Evolutionary conservation across 2,113 vertebrate genomes (phyloP).

Genomic region (Eudorcas thomsonii): DNA sequence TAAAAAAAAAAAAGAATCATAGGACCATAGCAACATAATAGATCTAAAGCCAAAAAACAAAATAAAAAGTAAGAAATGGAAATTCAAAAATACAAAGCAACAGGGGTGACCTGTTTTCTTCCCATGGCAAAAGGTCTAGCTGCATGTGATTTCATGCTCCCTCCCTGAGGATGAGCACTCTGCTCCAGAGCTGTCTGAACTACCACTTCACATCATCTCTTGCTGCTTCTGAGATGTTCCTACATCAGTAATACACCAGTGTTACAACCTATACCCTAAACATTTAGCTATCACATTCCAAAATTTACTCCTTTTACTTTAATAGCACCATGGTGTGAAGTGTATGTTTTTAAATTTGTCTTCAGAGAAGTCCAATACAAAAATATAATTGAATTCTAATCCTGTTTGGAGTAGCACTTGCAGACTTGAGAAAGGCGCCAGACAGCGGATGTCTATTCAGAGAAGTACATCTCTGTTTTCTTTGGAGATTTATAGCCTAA

Average conservation of each 20-base stretch:
- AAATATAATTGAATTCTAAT: background rate
- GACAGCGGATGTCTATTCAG: background rate
- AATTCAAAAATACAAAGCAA: background rate
- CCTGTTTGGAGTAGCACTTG: background rate
- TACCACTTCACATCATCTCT: background rate
- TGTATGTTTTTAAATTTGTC: background rate
- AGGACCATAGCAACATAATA: background rate
- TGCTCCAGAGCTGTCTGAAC: background rate
- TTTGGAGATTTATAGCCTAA: background rate
- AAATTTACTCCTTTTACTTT: background rate
- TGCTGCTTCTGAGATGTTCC: background rate
- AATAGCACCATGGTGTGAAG: background rate
- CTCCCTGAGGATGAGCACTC: background rate
- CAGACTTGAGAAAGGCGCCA: background rate
- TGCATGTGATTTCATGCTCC: background rate
- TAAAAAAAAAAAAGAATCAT: background rate
- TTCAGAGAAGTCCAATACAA: background rate
- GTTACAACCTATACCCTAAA: background rate
- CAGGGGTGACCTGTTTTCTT: background rate
- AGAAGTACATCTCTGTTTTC: background rate
- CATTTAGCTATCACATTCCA: background rate
- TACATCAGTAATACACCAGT: too few relatives aligned
- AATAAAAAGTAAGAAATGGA: background rate
- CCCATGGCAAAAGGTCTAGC: background rate
- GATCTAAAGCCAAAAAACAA: background rate